Base-by-base conservation (phyloP, 1,140 invertebrate species). In the Drosophila ercepeae region DNA sequence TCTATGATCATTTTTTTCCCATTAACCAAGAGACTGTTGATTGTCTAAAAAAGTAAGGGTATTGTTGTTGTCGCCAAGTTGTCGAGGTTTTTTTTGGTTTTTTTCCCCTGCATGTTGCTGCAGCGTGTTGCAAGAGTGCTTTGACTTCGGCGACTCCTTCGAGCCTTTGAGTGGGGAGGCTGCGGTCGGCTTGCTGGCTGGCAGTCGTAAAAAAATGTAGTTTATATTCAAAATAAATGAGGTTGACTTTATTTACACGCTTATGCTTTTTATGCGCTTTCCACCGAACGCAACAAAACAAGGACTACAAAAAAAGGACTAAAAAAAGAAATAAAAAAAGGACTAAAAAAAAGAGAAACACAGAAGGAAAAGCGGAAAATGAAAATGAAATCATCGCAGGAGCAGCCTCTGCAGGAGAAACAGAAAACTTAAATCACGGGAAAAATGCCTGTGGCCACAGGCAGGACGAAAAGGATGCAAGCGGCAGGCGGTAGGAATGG, bases 221-320 rank as follows among this genome's bases (percentile, higher is more conserved):
- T 86, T 86, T 86, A 86, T 86, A 88, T 86, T 88, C 82, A 88
- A 86, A 86, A 86, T 86, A 86, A 86, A 86, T 86, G 81, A 86
- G 81, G 81, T 86, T 86, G 81, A 86, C 82, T 86, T 86, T 84
- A 88, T 84, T 84, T 86, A 86, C 82, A 77, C 81, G 81, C 81
- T 86, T 86, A 86, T 86, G 81, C 81, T 88, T 86, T 86, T 86
- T 86, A 86, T 88, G 82, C 77, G 82, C 81, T 74, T 77, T 88
- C 76, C 81, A 79, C 65, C 76, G 73, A 65, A 55, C 14, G 58
- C 51, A 52, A 36, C 34, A 16, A 34, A 41, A 11, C 41, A 46
- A 50, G 13, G n/a, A n/a, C n/a, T n/a, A n/a, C n/a, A n/a, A 42
- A 19, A 19, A 42, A 18, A 6, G 19, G 0, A 11, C 1, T 4